phyloP scores from a whole-genome alignment of 2,797 vertebrate genomes.

The Sebastes glaucus region DNA sequence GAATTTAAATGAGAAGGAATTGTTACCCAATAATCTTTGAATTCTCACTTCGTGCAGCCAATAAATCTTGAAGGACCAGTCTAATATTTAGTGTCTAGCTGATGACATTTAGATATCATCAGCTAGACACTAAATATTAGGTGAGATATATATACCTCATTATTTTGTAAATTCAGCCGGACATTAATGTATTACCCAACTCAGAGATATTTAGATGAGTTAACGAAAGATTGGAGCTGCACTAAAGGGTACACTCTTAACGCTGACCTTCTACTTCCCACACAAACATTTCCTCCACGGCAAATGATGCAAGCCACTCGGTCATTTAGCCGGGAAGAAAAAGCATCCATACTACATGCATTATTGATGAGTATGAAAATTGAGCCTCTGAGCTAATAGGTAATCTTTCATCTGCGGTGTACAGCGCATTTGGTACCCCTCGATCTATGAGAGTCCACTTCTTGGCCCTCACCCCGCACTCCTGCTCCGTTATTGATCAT shows the following conservation, averaged over 20 bases:
- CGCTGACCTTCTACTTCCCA: constrained; percentile 8
- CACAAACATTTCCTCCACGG: not conserved
- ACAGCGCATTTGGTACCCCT: not conserved
- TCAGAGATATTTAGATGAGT: not conserved
- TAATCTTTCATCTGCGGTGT: constrained; percentile 36
- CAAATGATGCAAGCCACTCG: constrained; percentile 8
- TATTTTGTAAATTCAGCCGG: not conserved
- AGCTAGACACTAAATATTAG: not conserved
- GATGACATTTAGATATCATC: not conserved
- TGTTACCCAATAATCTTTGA: not conserved
- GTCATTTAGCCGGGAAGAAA: constrained; percentile 13
- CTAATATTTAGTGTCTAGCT: not conserved
- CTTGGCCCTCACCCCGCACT: not conserved
- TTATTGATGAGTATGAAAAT: constrained; percentile 65
- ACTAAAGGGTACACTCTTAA: not conserved
- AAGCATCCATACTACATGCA: constrained; percentile 32
- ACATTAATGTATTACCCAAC: not conserved
- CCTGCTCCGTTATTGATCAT: constrained; percentile 32
- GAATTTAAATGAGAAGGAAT: not conserved
- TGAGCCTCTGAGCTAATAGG: constrained; percentile 36
- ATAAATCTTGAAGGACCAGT: not conserved
- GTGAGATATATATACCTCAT: not conserved
- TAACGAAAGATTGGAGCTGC: not conserved
- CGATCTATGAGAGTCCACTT: constrained; percentile 1
- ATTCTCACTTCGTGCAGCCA: not conserved